These are phyloP conservation scores for Acrobasis suavella DNA, from an alignment of 2,888 invertebrate species.

Conservation along the genomic window DNA sequence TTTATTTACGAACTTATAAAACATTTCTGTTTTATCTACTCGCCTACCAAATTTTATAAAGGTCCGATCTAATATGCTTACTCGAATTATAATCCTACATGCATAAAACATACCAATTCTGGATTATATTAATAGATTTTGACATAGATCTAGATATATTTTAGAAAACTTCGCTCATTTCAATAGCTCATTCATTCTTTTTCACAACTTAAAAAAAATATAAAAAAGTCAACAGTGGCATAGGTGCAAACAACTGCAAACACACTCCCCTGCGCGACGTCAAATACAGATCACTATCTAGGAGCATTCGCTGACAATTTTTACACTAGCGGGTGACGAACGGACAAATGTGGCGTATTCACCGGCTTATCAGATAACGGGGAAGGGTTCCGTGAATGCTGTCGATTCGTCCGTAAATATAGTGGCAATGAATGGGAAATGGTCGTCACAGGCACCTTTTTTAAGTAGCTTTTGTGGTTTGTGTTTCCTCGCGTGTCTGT, in stretches of 20 bases:
- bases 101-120: too few relatives aligned
- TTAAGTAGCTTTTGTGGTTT: slow-evolving; percentile 46
- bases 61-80: too few relatives aligned
- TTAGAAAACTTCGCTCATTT: too few relatives aligned
- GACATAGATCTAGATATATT: too few relatives aligned
- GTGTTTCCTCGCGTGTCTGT: slow-evolving; percentile 19
- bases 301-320: slow-evolving; percentile 76
- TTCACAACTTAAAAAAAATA: background rate
- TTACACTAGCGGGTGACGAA: slow-evolving; percentile 75
- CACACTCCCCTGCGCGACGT: slow-evolving; percentile 49
- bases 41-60: too few relatives aligned
- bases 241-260: slow-evolving; percentile 32
- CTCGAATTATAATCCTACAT: too few relatives aligned
- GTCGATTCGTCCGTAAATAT: slow-evolving; percentile 75
- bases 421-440: slow-evolving; percentile 73
- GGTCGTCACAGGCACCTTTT: slow-evolving; percentile 61
- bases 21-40: too few relatives aligned
- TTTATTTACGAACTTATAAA: too few relatives aligned
- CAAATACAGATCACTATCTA: slow-evolving; percentile 77
- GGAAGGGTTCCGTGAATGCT: slow-evolving; percentile 75
- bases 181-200: too few relatives aligned
- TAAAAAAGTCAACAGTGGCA: background rate
- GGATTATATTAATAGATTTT: too few relatives aligned
- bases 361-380: slow-evolving; percentile 75
- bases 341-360: slow-evolving; percentile 79